Conservation (phyloP, 1,140 invertebrate species). For the Geopemphigus sp. region DNA sequence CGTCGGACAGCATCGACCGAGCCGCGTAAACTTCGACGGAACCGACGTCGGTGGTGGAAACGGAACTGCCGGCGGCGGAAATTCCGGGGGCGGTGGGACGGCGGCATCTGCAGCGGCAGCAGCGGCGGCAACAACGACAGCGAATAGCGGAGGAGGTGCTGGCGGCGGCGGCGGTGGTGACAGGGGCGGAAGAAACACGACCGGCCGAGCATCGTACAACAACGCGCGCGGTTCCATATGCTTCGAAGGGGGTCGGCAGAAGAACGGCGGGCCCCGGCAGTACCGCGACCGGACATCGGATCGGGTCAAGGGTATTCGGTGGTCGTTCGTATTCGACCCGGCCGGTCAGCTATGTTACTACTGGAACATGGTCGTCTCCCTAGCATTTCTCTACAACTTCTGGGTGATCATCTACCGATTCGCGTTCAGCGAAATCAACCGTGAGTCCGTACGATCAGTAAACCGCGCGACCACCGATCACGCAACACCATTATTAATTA, state of each 20-base stretch:
- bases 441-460: constrained; percentile 65
- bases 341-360: constrained; percentile 90
- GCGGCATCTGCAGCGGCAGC: constrained; percentile 12
- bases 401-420: constrained; percentile 99
- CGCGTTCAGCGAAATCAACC: constrained; percentile 90
- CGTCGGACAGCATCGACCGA: constrained; percentile 60
- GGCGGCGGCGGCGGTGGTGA: constrained; percentile 55
- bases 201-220: constrained; percentile 41
- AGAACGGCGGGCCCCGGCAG: constrained; percentile 33
- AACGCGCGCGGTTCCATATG: constrained; percentile 42
- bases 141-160: constrained; percentile 55
- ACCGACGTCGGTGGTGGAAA: constrained; percentile 56
- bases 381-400: constrained; percentile 98
- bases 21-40: constrained; percentile 66
- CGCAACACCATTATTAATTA: too few species aligned
- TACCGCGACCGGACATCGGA: constrained; percentile 34
- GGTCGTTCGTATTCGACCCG: constrained; percentile 91
- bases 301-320: constrained; percentile 60
- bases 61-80: constrained; percentile 57
- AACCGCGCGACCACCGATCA: too few species aligned
- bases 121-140: constrained; percentile 56
- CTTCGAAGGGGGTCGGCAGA: constrained; percentile 31
- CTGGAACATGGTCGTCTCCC: constrained; percentile 94
- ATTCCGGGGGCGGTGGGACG: constrained; percentile 56
- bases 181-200: neutral